Percentiles rank a stretch among this genome's conserved stretches.
These are phyloP conservation scores for Cydia pomonella DNA, from an alignment of 1,140 invertebrate genomes.

Conservation along the genomic window DNA sequence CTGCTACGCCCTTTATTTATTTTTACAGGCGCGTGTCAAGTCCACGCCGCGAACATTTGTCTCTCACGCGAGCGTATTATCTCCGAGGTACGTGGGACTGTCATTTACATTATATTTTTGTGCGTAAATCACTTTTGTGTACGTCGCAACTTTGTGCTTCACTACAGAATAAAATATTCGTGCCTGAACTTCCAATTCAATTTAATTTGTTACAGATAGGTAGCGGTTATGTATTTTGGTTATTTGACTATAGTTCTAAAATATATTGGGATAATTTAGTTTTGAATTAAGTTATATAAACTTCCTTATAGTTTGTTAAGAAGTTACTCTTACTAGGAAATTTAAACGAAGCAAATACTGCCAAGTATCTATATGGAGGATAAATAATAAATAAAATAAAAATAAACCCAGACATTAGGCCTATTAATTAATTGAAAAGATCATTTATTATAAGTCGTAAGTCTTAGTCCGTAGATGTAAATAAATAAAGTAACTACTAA, in stretches of 20 bases:
- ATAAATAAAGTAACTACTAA: too few species aligned
- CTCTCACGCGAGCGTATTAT: constrained; percentile 47
- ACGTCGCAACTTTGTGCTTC: constrained; percentile 33
- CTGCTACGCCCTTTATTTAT: constrained; percentile 52
- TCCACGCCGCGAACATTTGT: constrained; percentile 53
- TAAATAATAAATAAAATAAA: too few species aligned
- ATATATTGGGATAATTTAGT: too few species aligned
- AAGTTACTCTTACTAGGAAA: too few species aligned
- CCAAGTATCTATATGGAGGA: too few species aligned
- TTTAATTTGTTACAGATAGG: neutral
- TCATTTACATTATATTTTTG: constrained; percentile 48
- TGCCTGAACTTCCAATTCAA: neutral
- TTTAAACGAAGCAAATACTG: too few species aligned
- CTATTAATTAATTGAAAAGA: too few species aligned
- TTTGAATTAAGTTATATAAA: too few species aligned
- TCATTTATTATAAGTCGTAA: too few species aligned
- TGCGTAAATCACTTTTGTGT: constrained; percentile 43
- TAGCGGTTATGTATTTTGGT: neutral
- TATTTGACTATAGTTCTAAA: too few species aligned
- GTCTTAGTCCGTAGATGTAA: neutral
- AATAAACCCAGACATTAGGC: too few species aligned
- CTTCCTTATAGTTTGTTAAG: too few species aligned
- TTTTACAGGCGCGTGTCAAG: constrained; percentile 56
- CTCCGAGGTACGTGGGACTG: constrained; percentile 46
- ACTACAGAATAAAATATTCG: constrained; percentile 10